These are phyloP conservation scores for Mus minutoides DNA, from an alignment of 2,797 vertebrate species.

Conservation along the genomic window DNA sequence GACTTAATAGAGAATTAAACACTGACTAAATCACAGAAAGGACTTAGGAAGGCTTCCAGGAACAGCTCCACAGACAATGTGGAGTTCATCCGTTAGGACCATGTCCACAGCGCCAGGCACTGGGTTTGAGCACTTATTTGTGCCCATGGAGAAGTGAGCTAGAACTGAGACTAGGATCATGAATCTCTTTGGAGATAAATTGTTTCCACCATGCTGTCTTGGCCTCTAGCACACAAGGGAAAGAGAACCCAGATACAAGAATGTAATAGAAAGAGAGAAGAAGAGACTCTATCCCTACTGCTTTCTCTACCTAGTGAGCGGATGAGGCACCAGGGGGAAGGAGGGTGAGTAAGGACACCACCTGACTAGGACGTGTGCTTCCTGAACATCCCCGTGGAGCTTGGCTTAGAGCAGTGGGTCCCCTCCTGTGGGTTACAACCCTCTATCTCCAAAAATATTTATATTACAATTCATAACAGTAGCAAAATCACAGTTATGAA, in stretches of 20 bases:
- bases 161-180: not conserved
- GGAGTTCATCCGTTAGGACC: not conserved
- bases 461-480: not conserved
- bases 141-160: not conserved
- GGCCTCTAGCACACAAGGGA: not conserved
- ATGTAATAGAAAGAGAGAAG: not conserved
- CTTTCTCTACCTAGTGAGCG: not conserved
- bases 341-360: not conserved
- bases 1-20: not conserved
- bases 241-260: not conserved
- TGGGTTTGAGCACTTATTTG: not conserved
- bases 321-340: not conserved
- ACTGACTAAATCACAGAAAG: not conserved
- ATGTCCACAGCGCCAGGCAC: not conserved
- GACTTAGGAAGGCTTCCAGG: not conserved
- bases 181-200: not conserved
- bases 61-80: not conserved
- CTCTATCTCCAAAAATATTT: not conserved
- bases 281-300: not conserved
- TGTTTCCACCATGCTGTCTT: not conserved
- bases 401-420: not conserved
- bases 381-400: constrained; percentile 2
- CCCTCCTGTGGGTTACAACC: not conserved
- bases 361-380: not conserved
- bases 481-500: not conserved